Percentiles rank a stretch among this genome's conserved stretches.
phyloP scores from a whole-genome alignment of 2,113 vertebrate species.

The Ammodytes dubius region DNA sequence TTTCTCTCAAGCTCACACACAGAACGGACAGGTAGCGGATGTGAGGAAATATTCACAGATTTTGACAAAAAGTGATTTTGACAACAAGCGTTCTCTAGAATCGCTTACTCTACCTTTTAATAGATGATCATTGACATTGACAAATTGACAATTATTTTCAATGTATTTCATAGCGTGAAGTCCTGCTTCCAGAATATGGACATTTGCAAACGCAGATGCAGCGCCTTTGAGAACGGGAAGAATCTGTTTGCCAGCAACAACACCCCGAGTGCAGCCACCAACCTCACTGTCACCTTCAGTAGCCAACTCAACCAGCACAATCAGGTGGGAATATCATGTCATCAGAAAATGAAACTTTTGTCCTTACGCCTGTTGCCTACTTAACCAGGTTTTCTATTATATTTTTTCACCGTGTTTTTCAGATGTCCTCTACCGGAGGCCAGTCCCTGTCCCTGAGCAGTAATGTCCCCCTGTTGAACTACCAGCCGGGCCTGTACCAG shows the following conservation, averaged over 20 bases:
- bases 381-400: not conserved
- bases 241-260: conserved; percentile 92
- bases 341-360: no score
- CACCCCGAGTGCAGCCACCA: conserved; percentile 93
- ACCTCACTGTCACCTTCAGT: conserved; percentile 98
- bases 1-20: no score
- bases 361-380: no score
- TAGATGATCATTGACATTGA: no score
- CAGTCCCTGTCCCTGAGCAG: conserved; percentile 95
- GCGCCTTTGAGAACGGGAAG: conserved; percentile 95
- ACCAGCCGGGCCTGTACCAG: conserved; percentile 95
- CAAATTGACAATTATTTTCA: not conserved
- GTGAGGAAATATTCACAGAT: no score
- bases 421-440: conserved; percentile 90
- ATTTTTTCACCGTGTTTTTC: conserved; percentile 14
- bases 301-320: conserved; percentile 96
- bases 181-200: conserved; percentile 99
- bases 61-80: no score
- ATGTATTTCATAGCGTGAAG: conserved; percentile 89
- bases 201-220: conserved; percentile 96
- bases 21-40: no score
- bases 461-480: conserved; percentile 94
- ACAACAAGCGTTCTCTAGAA: no score
- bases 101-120: no score
- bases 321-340: conserved; percentile 91